phyloP scores from a whole-genome alignment of 2,797 vertebrate species.

The Lepilemur ruficaudatus region DNA sequence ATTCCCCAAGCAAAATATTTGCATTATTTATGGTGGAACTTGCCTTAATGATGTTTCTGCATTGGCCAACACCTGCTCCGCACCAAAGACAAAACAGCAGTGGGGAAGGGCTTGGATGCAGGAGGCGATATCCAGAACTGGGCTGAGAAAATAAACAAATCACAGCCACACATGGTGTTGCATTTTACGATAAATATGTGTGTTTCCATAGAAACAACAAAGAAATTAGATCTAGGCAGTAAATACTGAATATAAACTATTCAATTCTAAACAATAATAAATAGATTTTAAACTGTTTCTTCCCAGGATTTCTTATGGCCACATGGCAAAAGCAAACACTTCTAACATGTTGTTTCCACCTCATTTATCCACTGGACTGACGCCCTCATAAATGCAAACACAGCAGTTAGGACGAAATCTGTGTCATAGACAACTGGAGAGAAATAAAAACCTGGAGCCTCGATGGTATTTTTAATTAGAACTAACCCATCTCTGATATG shows the following conservation, averaged over 20 bases:
- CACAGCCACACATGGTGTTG: background rate
- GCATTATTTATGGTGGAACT: background rate
- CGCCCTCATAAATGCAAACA: background rate
- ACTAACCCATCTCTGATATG: background rate
- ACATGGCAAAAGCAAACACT: constrained; percentile 12
- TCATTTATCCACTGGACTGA: background rate
- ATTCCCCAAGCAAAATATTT: background rate
- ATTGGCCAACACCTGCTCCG: background rate
- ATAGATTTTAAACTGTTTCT: background rate
- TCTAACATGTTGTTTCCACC: background rate
- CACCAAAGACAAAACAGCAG: background rate
- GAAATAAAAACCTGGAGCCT: background rate
- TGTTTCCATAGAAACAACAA: constrained; percentile 46
- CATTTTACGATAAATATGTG: background rate
- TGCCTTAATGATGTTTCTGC: background rate
- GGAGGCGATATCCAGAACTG: background rate
- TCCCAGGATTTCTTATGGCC: background rate
- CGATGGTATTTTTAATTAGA: background rate
- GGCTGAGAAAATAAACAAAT: background rate
- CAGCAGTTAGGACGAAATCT: background rate
- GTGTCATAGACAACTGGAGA: background rate
- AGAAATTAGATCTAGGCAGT: constrained; percentile 4
- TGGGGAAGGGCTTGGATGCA: rapidly evolving
- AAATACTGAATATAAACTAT: constrained; percentile 24
- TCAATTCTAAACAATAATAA: constrained; percentile 64